These are phyloP conservation scores for Rhadina sibilatrix DNA, from an alignment of 2,113 vertebrate genomes.

Conservation along the genomic window DNA sequence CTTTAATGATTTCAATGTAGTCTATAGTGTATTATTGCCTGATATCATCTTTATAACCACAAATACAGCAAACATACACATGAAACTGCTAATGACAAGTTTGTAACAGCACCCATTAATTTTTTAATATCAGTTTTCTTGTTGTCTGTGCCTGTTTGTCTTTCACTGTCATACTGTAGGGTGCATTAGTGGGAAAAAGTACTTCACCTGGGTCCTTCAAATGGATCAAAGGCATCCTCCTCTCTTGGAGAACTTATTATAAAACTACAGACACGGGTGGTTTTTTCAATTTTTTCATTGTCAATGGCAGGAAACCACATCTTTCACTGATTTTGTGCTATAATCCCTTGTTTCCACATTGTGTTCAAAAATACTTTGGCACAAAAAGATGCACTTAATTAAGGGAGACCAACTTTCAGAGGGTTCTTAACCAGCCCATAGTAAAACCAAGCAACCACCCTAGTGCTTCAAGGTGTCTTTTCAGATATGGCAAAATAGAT, in stretches of 20 bases:
- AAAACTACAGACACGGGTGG: neutral
- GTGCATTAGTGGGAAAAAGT: neutral
- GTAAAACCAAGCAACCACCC: neutral
- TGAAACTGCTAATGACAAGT: neutral
- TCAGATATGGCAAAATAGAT: neutral
- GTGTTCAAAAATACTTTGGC: neutral
- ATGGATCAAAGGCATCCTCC: neutral
- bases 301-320: neutral
- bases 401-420: neutral
- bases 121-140: neutral
- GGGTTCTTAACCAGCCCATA: neutral
- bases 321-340: neutral
- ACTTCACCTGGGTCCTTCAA: neutral
- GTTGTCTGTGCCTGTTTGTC: neutral
- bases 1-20: neutral
- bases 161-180: neutral
- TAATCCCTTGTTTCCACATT: neutral
- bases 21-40: neutral
- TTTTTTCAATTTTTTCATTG: neutral
- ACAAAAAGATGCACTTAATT: neutral
- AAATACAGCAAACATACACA: neutral
- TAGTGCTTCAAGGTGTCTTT: neutral
- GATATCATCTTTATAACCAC: neutral
- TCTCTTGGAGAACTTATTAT: neutral
- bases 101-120: neutral